These are phyloP conservation scores for Schizothorax lantsangensis DNA, from an alignment of 2,797 vertebrate species.

Conservation along the genomic window DNA sequence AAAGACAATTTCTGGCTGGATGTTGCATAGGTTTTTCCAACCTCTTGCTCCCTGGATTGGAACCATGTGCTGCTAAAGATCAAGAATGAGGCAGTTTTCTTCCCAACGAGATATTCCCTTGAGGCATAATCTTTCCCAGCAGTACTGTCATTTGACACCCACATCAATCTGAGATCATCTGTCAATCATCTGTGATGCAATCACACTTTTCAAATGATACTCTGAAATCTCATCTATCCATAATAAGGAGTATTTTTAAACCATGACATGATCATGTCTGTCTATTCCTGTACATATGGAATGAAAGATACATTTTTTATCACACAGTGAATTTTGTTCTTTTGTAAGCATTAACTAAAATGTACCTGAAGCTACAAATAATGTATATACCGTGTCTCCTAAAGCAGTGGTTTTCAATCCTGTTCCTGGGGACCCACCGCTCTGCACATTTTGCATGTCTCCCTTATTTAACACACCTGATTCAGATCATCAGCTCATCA, in stretches of 20 bases:
- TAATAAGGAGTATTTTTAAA: conserved; percentile 10
- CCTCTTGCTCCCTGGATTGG: background rate
- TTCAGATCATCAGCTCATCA: no score
- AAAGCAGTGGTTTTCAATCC: no score
- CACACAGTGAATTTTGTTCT: background rate
- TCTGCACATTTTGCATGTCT: no score
- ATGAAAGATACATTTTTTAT: background rate
- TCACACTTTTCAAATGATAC: background rate
- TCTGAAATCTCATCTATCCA: background rate
- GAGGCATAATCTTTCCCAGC: conserved; percentile 5
- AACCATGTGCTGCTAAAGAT: conserved; percentile 12
- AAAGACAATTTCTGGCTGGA: background rate
- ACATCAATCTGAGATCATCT: conserved; percentile 9
- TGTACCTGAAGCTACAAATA: background rate
- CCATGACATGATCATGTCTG: background rate
- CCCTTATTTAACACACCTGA: no score
- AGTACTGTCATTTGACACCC: conserved; percentile 15
- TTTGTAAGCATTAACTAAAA: background rate
- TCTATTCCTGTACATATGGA: background rate
- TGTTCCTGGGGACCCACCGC: no score
- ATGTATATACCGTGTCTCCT: no score
- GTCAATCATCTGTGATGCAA: conserved; percentile 31
- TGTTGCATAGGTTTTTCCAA: conserved; percentile 13
- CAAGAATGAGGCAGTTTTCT: background rate
- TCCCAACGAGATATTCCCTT: background rate